These are phyloP conservation scores for Ectobius pallidus DNA, from an alignment of 2,888 invertebrate species.

Conservation along the genomic window DNA sequence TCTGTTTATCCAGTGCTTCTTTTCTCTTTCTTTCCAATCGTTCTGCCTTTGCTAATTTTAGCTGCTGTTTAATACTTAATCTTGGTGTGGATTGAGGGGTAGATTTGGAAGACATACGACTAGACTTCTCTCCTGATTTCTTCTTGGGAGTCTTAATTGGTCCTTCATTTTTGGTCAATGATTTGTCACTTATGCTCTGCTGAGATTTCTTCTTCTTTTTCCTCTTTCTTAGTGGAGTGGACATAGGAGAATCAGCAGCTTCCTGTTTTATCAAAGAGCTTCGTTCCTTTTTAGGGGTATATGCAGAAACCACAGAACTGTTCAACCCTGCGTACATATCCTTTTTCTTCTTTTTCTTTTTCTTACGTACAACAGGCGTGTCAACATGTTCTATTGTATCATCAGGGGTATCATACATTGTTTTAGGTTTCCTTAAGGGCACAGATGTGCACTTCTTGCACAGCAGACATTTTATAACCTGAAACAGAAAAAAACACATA, in stretches of 20 bases:
- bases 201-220: not conserved
- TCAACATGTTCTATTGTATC: not conserved
- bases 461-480: conserved; percentile 33
- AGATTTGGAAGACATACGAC: not conserved
- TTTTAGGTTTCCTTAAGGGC: conserved; percentile 15
- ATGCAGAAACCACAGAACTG: not conserved
- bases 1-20: not conserved
- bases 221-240: too few relatives aligned
- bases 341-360: conserved; percentile 37
- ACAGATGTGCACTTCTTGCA: conserved; percentile 28
- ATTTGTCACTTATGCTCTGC: too few relatives aligned
- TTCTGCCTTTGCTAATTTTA: not conserved
- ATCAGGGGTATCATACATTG: not conserved
- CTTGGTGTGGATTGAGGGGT: not conserved
- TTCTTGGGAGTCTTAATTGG: not conserved
- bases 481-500: conserved; percentile 21
- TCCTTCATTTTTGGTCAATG: too few relatives aligned
- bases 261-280: not conserved
- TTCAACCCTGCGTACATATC: conserved; percentile 23
- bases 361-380: conserved; percentile 10
- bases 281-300: not conserved
- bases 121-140: not conserved
- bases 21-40: not conserved
- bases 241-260: not conserved
- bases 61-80: conserved; percentile 5